These are phyloP conservation scores for Dromius quadrimaculatus DNA, from an alignment of 2,888 invertebrate species.

Conservation along the genomic window DNA sequence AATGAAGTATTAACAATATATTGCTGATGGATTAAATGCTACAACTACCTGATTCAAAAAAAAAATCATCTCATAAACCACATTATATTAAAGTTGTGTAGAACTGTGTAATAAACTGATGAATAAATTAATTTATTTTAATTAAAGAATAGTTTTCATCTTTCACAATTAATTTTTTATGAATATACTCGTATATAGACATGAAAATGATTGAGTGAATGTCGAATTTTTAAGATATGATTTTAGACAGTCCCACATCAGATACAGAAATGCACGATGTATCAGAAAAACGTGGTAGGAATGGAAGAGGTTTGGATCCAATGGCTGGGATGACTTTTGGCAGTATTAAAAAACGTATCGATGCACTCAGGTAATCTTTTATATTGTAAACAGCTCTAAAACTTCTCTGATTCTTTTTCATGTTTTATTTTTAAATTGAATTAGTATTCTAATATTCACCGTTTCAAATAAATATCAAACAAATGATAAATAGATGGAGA, in stretches of 20 bases:
- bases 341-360: slow-evolving; percentile 37
- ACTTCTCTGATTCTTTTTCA: too few species aligned
- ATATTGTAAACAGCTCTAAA: too few species aligned
- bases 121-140: too few species aligned
- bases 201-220: neutral
- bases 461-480: too few species aligned
- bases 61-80: slow-evolving; percentile 1
- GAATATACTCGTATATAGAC: neutral
- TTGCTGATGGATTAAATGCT: too few species aligned
- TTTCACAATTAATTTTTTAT: too few species aligned
- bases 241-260: slow-evolving; percentile 35
- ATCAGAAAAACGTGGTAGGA: slow-evolving; percentile 19
- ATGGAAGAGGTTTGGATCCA: slow-evolving; percentile 30
- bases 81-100: slow-evolving; percentile 16
- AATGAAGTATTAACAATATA: too few species aligned
- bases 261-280: neutral
- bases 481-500: too few species aligned
- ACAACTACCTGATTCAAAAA: too few species aligned
- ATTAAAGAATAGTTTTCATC: too few species aligned
- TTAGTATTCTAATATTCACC: too few species aligned
- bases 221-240: slow-evolving; percentile 41
- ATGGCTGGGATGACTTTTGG: slow-evolving; percentile 42
- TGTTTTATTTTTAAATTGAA: neutral
- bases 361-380: slow-evolving; percentile 34
- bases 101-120: too few species aligned